phyloP scores from a whole-genome alignment of 1,140 invertebrate genomes.

The Drosophila elegans region DNA sequence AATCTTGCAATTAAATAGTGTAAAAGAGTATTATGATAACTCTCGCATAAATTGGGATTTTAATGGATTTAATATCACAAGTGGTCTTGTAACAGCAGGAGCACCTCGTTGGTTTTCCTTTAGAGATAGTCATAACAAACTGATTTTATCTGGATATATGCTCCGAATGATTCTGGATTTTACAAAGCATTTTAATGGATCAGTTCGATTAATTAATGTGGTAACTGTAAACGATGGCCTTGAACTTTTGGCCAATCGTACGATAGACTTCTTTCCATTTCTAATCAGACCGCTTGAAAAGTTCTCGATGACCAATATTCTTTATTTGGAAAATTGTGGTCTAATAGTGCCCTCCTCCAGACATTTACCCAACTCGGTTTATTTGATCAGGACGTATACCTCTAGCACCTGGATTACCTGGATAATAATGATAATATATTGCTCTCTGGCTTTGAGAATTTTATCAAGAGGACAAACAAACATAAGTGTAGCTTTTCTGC shows the following conservation, averaged over 20 bases:
- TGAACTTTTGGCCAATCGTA: conserved; percentile 28
- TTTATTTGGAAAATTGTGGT: conserved; percentile 57
- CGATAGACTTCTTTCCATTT: conserved; percentile 59
- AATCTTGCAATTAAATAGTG: conserved; percentile 13
- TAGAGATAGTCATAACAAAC: conserved; percentile 22
- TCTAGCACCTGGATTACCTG: conserved; percentile 46
- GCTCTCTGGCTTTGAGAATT: conserved; percentile 39
- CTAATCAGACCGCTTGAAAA: conserved; percentile 33
- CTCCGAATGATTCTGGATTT: conserved; percentile 54
- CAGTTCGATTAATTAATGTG: conserved; percentile 1
- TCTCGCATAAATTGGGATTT: conserved; percentile 32
- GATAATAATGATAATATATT: conserved; percentile 43
- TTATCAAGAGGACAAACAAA: conserved; percentile 4
- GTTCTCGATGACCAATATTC: conserved; percentile 46
- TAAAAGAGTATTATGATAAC: conserved; percentile 25
- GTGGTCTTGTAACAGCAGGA: conserved; percentile 41
- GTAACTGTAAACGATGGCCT: conserved; percentile 21
- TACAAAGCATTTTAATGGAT: conserved; percentile 56
- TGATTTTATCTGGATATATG: conserved; percentile 63
- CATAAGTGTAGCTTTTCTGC: conserved; percentile 37
- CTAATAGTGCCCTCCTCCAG: conserved; percentile 51
- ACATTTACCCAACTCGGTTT: conserved; percentile 41
- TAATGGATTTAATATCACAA: conserved; percentile 48
- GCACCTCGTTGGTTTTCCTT: conserved; percentile 60
- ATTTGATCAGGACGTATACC: conserved; percentile 37